Evolutionary conservation across 2,113 vertebrate species (phyloP).

Genomic region (Malaclemys terrapin): DNA sequence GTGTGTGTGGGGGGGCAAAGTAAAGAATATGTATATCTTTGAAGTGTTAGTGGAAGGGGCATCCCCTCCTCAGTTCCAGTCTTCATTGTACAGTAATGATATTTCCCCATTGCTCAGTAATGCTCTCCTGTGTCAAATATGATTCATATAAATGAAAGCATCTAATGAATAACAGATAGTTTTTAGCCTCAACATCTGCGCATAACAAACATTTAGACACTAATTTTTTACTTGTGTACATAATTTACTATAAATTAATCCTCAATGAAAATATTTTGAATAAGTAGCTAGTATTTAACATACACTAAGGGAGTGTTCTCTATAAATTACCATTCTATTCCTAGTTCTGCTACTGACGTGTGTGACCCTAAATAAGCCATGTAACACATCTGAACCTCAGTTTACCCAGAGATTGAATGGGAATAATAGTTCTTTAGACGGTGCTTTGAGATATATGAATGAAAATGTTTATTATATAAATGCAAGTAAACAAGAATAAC

Average conservation of each 20-base stretch:
- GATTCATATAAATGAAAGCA: background rate
- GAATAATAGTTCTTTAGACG: background rate
- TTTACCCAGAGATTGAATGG: background rate
- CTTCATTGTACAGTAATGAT: background rate
- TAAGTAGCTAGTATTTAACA: constrained; percentile 3
- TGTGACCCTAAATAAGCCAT: background rate
- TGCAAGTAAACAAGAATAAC: background rate
- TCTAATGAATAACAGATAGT: background rate
- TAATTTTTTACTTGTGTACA: background rate
- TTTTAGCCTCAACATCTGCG: background rate
- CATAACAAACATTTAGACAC: background rate
- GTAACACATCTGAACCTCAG: background rate
- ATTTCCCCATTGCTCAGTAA: background rate
- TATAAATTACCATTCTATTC: accelerated
- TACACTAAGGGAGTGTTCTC: background rate
- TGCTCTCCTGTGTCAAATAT: accelerated
- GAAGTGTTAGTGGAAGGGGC: background rate
- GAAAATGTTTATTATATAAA: background rate
- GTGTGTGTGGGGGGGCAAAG: background rate
- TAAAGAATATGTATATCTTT: background rate
- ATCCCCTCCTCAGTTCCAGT: background rate
- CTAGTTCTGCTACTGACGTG: background rate
- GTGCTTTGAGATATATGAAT: background rate
- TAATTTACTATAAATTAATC: background rate
- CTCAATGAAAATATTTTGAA: background rate